Percentiles rank a stretch among this genome's conserved stretches.
Evolutionary conservation across 2,888 invertebrate genomes (phyloP).

Genomic region (Clivina fossor): DNA sequence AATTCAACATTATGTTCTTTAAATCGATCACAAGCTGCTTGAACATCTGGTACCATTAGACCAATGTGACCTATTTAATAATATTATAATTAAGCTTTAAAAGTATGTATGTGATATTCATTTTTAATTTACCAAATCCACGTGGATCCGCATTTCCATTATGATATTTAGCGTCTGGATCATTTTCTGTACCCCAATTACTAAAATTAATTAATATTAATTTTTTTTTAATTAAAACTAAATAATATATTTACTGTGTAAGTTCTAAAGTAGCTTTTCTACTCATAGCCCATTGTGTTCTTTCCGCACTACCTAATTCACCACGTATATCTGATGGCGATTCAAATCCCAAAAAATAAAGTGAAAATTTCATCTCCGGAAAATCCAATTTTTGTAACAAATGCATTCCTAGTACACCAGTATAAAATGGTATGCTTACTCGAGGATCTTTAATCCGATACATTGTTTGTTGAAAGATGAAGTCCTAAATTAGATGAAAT

Average conservation of each 20-base stretch:
- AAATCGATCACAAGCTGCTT: slow-evolving; percentile 82
- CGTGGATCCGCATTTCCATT: slow-evolving; percentile 88
- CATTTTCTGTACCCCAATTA: slow-evolving; percentile 93
- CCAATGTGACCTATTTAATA: slow-evolving; percentile 83
- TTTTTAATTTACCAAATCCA: slow-evolving; percentile 83
- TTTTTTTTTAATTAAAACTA: not conserved
- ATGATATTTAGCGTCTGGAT: slow-evolving; percentile 77
- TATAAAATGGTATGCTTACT: slow-evolving; percentile 86
- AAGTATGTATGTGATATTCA: no score
- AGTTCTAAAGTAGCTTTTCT: slow-evolving; percentile 87
- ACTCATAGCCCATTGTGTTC: slow-evolving; percentile 75
- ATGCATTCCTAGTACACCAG: slow-evolving; percentile 88
- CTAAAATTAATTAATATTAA: slow-evolving; percentile 63
- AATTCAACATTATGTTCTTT: slow-evolving; percentile 85
- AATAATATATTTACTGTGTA: slow-evolving; percentile 73
- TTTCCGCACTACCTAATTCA: slow-evolving; percentile 62
- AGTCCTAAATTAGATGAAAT: no score
- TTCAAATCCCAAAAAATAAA: slow-evolving; percentile 93
- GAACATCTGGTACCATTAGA: slow-evolving; percentile 84
- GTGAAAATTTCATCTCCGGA: slow-evolving; percentile 82
- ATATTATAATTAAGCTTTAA: slow-evolving; percentile 28
- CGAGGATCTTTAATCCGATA: slow-evolving; percentile 91
- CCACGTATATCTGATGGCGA: slow-evolving; percentile 70
- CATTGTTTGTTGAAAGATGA: slow-evolving; percentile 96
- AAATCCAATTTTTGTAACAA: slow-evolving; percentile 86